Conservation (phyloP, 2,888 invertebrate genomes). For the Aplocera efformata region DNA sequence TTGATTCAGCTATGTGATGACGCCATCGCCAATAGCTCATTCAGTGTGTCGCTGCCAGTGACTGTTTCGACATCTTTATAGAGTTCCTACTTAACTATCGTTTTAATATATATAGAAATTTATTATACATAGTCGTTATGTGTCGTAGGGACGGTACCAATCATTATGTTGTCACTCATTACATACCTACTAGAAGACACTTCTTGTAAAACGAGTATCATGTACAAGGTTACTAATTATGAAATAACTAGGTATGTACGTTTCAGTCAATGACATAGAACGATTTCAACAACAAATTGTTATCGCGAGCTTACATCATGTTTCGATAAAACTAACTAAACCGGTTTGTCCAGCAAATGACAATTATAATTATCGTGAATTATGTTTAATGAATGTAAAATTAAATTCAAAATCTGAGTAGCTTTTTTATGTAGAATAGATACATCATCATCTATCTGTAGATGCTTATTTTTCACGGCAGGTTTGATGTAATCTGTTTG, state of each 20-base stretch:
- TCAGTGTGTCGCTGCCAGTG: conserved; percentile 21
- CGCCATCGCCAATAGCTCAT: conserved; percentile 46
- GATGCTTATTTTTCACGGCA: too few species aligned
- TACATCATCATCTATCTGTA: too few species aligned
- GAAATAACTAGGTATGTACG: conserved; percentile 21
- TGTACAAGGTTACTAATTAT: conserved; percentile 26
- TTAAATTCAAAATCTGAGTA: background rate
- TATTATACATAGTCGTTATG: too few species aligned
- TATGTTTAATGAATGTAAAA: background rate
- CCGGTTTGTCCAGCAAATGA: background rate
- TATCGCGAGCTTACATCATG: conserved; percentile 37
- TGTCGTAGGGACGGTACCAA: conserved; percentile 2
- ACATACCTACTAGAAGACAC: conserved; percentile 14
- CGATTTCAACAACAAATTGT: conserved; percentile 21
- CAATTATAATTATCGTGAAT: too few species aligned
- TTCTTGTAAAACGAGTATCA: conserved; percentile 21
- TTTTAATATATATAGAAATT: too few species aligned
- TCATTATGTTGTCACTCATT: conserved; percentile 15
- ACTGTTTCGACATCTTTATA: conserved; percentile 29
- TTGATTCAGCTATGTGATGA: conserved; percentile 46
- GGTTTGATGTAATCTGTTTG: too few species aligned
- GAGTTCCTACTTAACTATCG: conserved; percentile 15
- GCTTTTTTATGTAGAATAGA: too few species aligned
- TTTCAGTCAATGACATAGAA: conserved; percentile 25
- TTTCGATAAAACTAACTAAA: conserved; percentile 27